These are phyloP conservation scores for Diadophis punctatus DNA, from an alignment of 2,113 vertebrate species.

Conservation along the genomic window DNA sequence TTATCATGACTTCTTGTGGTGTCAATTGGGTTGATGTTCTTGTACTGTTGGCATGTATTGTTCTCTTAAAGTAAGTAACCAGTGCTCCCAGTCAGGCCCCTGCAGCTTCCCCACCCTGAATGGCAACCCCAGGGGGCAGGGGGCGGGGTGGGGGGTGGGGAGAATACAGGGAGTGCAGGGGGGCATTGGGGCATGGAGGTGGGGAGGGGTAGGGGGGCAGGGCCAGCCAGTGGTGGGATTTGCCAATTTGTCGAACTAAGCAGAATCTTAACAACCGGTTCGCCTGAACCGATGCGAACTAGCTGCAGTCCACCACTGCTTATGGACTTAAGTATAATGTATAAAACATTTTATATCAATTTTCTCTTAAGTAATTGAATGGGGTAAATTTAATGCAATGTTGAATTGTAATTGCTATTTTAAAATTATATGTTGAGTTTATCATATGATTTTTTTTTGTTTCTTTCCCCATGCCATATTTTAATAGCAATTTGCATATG, in stretches of 20 bases:
- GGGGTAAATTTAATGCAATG: not conserved
- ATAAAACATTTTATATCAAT: not conserved
- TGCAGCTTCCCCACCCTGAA: too few species aligned
- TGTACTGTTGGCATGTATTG: conserved; percentile 15
- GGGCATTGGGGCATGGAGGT: too few species aligned
- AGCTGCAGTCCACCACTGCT: too few species aligned
- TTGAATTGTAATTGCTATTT: not conserved
- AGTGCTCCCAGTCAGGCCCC: not conserved
- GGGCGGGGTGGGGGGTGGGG: too few species aligned
- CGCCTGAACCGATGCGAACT: too few species aligned
- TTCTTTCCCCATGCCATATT: not conserved
- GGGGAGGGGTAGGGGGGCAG: too few species aligned
- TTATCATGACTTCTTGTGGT: conserved; percentile 10
- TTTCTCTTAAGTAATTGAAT: not conserved
- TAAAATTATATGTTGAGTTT: not conserved
- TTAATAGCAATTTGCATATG: not conserved
- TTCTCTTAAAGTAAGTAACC: conserved; percentile 42
- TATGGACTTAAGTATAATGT: not conserved
- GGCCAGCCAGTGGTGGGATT: too few species aligned
- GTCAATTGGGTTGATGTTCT: conserved; percentile 38
- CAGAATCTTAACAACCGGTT: too few species aligned
- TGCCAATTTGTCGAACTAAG: too few species aligned
- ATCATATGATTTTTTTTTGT: not conserved
- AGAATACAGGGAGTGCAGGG: too few species aligned
- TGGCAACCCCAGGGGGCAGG: too few species aligned